These are phyloP conservation scores for Atherinomorus stipes DNA, from an alignment of 2,113 vertebrate genomes.

Conservation along the genomic window DNA sequence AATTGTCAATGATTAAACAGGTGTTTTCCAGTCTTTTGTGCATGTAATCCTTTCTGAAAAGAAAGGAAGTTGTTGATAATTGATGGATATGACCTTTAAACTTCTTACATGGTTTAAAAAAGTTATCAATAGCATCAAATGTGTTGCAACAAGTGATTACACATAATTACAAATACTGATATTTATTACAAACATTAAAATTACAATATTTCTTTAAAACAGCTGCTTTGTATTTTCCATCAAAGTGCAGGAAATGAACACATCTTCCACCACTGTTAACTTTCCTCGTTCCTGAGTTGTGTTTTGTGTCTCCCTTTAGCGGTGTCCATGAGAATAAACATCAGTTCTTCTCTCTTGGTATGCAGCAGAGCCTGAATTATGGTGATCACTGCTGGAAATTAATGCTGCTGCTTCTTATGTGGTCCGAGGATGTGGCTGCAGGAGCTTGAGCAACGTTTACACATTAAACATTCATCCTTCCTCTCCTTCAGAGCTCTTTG, in stretches of 20 bases:
- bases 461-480: constrained; percentile 47
- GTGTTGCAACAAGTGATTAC: too few relatives aligned
- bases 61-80: neutral
- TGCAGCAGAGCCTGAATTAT: constrained; percentile 64
- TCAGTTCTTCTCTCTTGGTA: constrained; percentile 67
- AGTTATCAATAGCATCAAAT: too few relatives aligned
- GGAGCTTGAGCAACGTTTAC: constrained; percentile 15
- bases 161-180: too few relatives aligned
- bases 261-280: neutral
- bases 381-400: constrained; percentile 69
- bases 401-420: constrained; percentile 67
- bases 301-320: neutral
- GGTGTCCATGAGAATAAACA: constrained; percentile 47
- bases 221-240: neutral
- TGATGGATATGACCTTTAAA: constrained; percentile 12
- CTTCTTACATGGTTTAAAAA: neutral
- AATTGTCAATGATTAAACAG: constrained; percentile 7
- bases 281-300: neutral
- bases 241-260: neutral
- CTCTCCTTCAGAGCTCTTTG: constrained; percentile 21
- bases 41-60: neutral
- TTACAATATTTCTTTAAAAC: neutral
- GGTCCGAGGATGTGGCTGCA: constrained; percentile 39
- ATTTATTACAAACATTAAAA: too few relatives aligned
- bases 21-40: constrained; percentile 7